These are phyloP conservation scores for Solenodon paradoxus DNA, from an alignment of 2,113 vertebrate species.

Conservation along the genomic window DNA sequence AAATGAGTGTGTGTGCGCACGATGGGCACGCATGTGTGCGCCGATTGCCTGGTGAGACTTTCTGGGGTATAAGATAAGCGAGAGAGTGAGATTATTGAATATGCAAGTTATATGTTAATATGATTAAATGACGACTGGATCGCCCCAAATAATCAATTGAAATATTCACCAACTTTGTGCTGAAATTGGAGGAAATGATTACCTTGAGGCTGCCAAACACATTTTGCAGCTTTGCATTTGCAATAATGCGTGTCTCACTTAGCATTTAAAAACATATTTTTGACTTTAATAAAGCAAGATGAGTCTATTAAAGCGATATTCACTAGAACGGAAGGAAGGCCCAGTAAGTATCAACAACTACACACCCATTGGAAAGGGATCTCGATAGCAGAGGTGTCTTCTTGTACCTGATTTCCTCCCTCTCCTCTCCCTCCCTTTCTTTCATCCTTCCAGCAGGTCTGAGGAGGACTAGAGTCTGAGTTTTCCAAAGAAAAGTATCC, in stretches of 20 bases:
- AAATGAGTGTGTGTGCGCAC: neutral
- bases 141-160: constrained; percentile 68
- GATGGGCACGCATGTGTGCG: accelerated
- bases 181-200: constrained; percentile 72
- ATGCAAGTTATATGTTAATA: constrained; percentile 74
- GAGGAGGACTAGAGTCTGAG: neutral
- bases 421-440: neutral
- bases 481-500: neutral
- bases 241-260: constrained; percentile 66
- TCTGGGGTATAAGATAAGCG: constrained; percentile 52
- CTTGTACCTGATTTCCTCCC: accelerated
- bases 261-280: constrained; percentile 69
- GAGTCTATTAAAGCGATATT: constrained; percentile 65
- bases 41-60: constrained; percentile 31
- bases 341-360: neutral
- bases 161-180: constrained; percentile 72
- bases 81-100: constrained; percentile 63
- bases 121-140: constrained; percentile 73
- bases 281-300: constrained; percentile 70
- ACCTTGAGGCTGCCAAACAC: constrained; percentile 73
- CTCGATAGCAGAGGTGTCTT: neutral
- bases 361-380: neutral
- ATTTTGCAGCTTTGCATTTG: constrained; percentile 66
- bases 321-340: constrained; percentile 51
- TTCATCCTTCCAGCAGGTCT: neutral